phyloP scores from a whole-genome alignment of 2,797 vertebrate genomes.

The Melanotaenia parkinsoni region DNA sequence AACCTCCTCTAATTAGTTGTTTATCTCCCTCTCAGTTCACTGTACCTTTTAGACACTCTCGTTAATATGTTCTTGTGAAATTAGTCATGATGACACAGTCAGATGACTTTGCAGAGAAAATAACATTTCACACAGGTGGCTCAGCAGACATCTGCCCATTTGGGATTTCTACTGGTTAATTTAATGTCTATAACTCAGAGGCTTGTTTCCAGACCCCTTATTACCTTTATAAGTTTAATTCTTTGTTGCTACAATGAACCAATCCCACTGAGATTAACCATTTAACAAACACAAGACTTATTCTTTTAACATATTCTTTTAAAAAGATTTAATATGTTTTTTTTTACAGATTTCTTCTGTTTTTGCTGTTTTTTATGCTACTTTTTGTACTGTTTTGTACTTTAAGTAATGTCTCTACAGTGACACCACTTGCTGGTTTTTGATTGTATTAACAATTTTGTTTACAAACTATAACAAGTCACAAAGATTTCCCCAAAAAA shows the following conservation, averaged over 20 bases:
- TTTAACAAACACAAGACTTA: constrained; percentile 4
- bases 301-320: too few species aligned
- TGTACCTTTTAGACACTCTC: constrained; percentile 35
- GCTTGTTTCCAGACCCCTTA: constrained; percentile 15
- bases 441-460: constrained; percentile 19
- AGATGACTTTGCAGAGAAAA: constrained; percentile 35
- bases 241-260: constrained; percentile 3
- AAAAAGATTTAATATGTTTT: too few species aligned
- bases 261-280: not conserved
- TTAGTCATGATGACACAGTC: constrained; percentile 35
- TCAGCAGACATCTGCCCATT: not conserved
- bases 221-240: constrained; percentile 22
- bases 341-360: too few species aligned
- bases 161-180: constrained; percentile 19
- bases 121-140: not conserved
- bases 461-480: not conserved
- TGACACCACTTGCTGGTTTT: not conserved
- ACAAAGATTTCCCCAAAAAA: not conserved
- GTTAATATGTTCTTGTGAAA: constrained; percentile 51
- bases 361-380: too few species aligned
- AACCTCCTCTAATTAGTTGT: constrained; percentile 67
- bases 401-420: not conserved
- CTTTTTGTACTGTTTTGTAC: too few species aligned
- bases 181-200: constrained; percentile 10
- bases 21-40: constrained; percentile 48